phyloP scores from a whole-genome alignment of 2,888 invertebrate genomes.

The Mechanitis messenoides region DNA sequence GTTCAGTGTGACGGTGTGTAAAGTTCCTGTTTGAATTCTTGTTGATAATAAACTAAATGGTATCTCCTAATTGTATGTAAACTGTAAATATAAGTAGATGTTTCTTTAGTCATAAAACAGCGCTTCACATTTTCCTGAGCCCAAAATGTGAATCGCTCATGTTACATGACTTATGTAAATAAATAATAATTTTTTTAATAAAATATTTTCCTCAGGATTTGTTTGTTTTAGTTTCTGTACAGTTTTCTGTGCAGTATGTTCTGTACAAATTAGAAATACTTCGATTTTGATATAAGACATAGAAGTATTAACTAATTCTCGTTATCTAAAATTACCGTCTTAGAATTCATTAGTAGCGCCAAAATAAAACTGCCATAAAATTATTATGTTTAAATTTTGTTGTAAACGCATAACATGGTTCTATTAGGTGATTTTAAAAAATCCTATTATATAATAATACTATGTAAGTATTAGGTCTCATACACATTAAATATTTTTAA shows the following conservation, averaged over 20 bases:
- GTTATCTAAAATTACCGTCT: neutral
- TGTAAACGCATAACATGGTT: no score
- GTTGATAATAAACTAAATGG: slow-evolving; percentile 28
- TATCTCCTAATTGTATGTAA: slow-evolving; percentile 29
- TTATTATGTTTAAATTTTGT: no score
- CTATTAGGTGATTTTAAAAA: no score
- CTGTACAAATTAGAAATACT: no score
- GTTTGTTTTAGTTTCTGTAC: slow-evolving; percentile 14
- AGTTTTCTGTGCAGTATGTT: no score
- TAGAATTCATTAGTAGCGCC: neutral
- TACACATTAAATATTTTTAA: neutral
- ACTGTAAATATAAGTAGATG: slow-evolving; percentile 30
- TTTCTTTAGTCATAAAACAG: slow-evolving; percentile 37
- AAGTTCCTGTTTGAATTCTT: slow-evolving; percentile 47
- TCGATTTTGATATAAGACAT: no score
- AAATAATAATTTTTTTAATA: slow-evolving; percentile 41
- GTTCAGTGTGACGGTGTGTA: slow-evolving; percentile 45
- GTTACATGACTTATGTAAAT: slow-evolving; percentile 16
- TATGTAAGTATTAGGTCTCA: neutral
- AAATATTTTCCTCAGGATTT: slow-evolving; percentile 36
- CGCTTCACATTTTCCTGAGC: slow-evolving; percentile 69
- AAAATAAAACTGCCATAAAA: no score
- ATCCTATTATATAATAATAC: neutral
- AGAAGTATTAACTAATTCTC: neutral
- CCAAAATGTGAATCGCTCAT: slow-evolving; percentile 59